These are phyloP conservation scores for Cryptoprocta ferox DNA, from an alignment of 2,797 vertebrate species.

Conservation along the genomic window DNA sequence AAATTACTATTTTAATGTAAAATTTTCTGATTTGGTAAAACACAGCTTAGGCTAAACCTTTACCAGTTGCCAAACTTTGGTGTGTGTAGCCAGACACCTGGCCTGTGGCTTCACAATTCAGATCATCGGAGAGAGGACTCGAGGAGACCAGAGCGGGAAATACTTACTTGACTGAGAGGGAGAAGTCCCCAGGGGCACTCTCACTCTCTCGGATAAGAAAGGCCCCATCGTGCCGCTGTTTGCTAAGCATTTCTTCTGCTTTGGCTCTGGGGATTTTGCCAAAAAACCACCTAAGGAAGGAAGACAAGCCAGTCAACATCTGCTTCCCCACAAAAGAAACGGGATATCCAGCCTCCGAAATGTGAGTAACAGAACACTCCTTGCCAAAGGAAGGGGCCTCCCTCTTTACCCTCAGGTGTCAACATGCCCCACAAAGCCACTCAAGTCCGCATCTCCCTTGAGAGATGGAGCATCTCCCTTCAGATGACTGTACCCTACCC, in stretches of 20 bases:
- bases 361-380: neutral
- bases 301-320: conserved; percentile 74
- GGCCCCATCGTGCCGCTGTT: conserved; percentile 98
- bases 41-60: neutral
- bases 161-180: conserved; percentile 98
- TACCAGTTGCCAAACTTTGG: neutral
- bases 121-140: neutral
- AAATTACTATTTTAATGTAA: neutral
- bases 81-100: neutral
- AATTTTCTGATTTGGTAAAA: neutral
- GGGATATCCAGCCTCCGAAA: neutral
- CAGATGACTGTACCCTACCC: neutral
- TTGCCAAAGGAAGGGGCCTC: neutral
- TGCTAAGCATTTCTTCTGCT: conserved; percentile 99
- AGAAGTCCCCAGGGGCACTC: conserved; percentile 99
- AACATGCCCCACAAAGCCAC: neutral
- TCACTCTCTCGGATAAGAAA: conserved; percentile 99
- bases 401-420: neutral
- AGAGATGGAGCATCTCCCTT: neutral
- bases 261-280: conserved; percentile 98
- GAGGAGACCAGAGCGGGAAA: neutral
- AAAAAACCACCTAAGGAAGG: conserved; percentile 95
- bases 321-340: conserved; percentile 59
- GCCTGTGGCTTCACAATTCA: neutral
- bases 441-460: neutral